Percentiles rank a stretch among this genome's conserved stretches.
Conservation (phyloP, 2,113 vertebrate species). For the Cochlearius cochlearius region DNA sequence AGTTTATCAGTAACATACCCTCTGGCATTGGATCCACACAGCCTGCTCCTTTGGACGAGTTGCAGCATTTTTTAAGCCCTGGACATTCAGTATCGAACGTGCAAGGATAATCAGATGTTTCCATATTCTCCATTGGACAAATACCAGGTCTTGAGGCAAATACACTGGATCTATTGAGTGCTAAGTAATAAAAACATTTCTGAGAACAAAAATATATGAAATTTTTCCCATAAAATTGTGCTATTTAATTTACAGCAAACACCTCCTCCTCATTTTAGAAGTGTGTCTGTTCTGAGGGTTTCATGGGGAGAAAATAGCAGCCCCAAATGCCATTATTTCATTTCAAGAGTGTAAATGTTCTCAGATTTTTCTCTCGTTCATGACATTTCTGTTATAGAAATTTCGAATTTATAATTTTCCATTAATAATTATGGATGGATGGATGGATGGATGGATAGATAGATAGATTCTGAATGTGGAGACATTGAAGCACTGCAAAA, state of each 20-base stretch:
- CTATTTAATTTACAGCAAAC: slow-evolving; percentile 3
- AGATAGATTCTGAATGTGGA: background rate
- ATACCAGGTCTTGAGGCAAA: slow-evolving; percentile 82
- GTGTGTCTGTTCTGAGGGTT: background rate
- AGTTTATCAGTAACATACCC: slow-evolving; percentile 64
- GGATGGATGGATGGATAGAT: background rate
- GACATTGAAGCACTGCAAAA: background rate
- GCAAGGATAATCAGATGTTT: slow-evolving; percentile 57
- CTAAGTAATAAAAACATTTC: slow-evolving; percentile 52
- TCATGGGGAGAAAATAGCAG: background rate
- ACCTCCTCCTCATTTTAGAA: background rate
- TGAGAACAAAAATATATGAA: background rate
- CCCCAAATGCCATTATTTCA: background rate
- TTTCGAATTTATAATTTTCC: background rate
- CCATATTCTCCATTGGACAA: slow-evolving; percentile 72
- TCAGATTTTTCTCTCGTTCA: background rate
- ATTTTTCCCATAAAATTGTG: background rate
- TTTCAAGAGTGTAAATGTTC: background rate
- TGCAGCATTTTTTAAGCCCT: slow-evolving; percentile 89
- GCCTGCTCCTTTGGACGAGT: background rate
- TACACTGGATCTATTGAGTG: slow-evolving; percentile 73
- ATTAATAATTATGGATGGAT: background rate
- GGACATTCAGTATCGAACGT: slow-evolving; percentile 83
- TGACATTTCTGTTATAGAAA: background rate
- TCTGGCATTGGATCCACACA: slow-evolving; percentile 60